Percentiles rank a stretch among this genome's conserved stretches.
Evolutionary conservation across 2,113 vertebrate species (phyloP).

Genomic region (Siniperca chuatsi): DNA sequence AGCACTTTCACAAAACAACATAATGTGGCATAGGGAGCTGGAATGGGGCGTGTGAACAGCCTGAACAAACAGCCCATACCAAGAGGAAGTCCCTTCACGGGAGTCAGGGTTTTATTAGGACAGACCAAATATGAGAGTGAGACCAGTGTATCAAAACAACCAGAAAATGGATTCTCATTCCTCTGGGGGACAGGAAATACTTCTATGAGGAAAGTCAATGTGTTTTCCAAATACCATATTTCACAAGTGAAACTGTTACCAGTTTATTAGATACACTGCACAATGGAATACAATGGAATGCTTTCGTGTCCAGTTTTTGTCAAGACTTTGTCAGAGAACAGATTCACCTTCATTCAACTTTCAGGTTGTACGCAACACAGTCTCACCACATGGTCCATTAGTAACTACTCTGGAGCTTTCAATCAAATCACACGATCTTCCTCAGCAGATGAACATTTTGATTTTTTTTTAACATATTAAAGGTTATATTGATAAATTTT

Average conservation of each 20-base stretch:
- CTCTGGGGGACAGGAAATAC: slow-evolving; percentile 49
- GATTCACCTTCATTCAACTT: background rate
- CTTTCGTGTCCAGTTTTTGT: background rate
- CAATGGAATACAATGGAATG: background rate
- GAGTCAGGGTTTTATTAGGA: slow-evolving; percentile 56
- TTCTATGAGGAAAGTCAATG: slow-evolving; percentile 38
- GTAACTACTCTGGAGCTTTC: background rate
- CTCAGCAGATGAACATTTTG: background rate
- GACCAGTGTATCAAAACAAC: slow-evolving; percentile 55
- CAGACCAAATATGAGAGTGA: slow-evolving; percentile 57
- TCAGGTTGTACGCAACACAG: too few species aligned
- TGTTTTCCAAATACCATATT: slow-evolving; percentile 41
- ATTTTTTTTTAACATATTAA: too few species aligned
- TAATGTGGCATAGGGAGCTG: slow-evolving; percentile 28
- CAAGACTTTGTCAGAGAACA: background rate
- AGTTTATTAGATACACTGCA: background rate
- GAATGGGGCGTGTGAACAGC: slow-evolving; percentile 43
- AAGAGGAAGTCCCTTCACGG: slow-evolving; percentile 61
- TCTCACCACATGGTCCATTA: too few species aligned
- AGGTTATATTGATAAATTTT: too few species aligned
- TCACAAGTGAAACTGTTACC: slow-evolving; percentile 20
- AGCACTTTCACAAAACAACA: slow-evolving; percentile 33
- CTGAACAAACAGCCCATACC: slow-evolving; percentile 68
- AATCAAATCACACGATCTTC: background rate
- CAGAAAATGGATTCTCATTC: slow-evolving; percentile 56